Evolutionary conservation across 2,888 invertebrate genomes (phyloP), one percentile per base, ranked within the genome.

Genomic region (Listrodromus nycthemerus): DNA sequence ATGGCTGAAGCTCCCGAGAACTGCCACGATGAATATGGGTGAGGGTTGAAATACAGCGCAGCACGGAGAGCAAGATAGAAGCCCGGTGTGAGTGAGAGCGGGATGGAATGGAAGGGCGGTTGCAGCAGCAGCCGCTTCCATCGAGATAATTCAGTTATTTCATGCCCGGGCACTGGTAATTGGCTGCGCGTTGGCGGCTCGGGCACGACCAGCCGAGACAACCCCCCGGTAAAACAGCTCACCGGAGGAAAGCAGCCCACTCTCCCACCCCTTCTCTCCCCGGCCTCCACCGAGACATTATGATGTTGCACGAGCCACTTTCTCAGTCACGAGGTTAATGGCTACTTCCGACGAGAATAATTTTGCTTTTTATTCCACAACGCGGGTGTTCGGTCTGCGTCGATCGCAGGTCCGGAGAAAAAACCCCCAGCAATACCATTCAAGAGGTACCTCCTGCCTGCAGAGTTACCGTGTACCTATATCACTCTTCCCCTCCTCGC

Each of bases 131-230:
- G 90, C 89, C 89, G 90, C 90, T 91, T 91, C 91, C 90, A 90
- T 89, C 88, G 89, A 92, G 92, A 92, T 92, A 92, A 92, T 92
- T 91, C 89, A 91, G 92, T 92, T 92, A 92, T 92, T 91, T 91
- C 91, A 91, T 92, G 90, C 91, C 90, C 90, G 88, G 90, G 90
- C 88, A 92, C 91, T 91, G 90, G 91, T 92, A 92, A 92, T 92
- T 92, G 92, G 92, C 90, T 91, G 89, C 90, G 91, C 88, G 88
- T 89, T 90, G 89, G 87, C 86, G 86, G 88, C 88, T 87, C 86
- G 86, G 87, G 88, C 87, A 83, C 87, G 85, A 86, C 87, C 86
- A 83, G 79, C 73, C 79, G 67, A 76, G 83, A 71, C 69, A 75
- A 80, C 80, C 84, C 80, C 82, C 80, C 82, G 78, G 76, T 85